Percentiles rank a stretch among this genome's conserved stretches.
Conservation (phyloP, 1,140 invertebrate genomes). For the Drosophila lini region DNA sequence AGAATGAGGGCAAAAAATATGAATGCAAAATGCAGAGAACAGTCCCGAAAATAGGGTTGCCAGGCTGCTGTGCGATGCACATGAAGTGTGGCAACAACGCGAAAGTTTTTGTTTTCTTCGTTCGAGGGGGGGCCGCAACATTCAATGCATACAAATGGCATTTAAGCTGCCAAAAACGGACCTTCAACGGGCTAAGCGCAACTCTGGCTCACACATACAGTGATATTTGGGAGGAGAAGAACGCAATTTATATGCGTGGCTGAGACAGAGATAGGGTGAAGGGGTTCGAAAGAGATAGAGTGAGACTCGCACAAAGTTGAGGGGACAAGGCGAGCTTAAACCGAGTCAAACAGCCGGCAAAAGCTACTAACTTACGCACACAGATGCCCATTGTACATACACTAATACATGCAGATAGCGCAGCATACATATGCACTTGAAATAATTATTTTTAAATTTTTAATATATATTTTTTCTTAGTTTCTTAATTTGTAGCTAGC, state of each 20-base stretch:
- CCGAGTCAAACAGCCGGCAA: conserved; percentile 78
- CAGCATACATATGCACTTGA: conserved; percentile 4
- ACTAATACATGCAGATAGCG: conserved; percentile 12
- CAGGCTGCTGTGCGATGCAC: conserved; percentile 59
- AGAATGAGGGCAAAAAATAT: conserved; percentile 46
- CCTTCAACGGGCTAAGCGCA: conserved; percentile 69
- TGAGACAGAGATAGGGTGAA: conserved; percentile 24
- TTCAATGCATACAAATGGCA: conserved; percentile 84
- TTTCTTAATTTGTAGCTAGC: too few relatives aligned
- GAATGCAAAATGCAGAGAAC: conserved; percentile 46
- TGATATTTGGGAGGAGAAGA: conserved; percentile 6
- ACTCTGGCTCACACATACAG: conserved; percentile 48
- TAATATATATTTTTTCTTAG: too few relatives aligned
- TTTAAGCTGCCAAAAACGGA: conserved; percentile 70
- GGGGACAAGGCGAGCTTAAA: conserved; percentile 61
- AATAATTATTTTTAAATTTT: neutral
- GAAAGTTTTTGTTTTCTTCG: conserved; percentile 48
- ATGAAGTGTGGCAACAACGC: conserved; percentile 70
- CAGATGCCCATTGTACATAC: conserved; percentile 21
- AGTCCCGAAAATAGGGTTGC: conserved; percentile 48
- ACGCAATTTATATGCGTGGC: conserved; percentile 52
- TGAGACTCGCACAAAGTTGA: conserved; percentile 26
- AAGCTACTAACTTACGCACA: conserved; percentile 75
- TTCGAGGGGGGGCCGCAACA: conserved; percentile 60
- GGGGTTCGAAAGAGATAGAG: conserved; percentile 19